Percentiles rank a stretch among this genome's conserved stretches.
Conservation (phyloP, 2,797 vertebrate species). For the Toxotes lorentzi region DNA sequence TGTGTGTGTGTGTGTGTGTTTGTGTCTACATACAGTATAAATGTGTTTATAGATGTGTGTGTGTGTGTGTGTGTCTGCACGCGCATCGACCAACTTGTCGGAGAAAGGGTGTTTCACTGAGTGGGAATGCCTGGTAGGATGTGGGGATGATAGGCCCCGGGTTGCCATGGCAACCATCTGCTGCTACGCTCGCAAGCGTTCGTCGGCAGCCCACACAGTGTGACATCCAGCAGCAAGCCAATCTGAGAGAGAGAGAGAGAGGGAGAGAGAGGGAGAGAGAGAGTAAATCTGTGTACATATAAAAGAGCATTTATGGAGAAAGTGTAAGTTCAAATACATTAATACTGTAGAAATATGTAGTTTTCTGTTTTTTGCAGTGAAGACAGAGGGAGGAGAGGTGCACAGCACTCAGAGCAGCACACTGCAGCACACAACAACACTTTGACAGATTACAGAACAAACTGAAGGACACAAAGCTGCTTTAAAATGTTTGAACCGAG, state of each 20-base stretch:
- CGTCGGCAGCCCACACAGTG: constrained; percentile 86
- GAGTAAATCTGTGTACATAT: constrained; percentile 46
- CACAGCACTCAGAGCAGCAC: constrained; percentile 9
- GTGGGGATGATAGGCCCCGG: constrained; percentile 81
- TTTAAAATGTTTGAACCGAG: constrained; percentile 31
- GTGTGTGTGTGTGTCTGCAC: constrained; percentile 15
- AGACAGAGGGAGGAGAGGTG: constrained; percentile 48
- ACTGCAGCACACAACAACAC: constrained; percentile 19
- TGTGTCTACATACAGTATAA: neutral
- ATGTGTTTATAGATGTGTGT: neutral
- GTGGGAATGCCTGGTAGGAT: constrained; percentile 89
- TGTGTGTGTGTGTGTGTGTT: constrained; percentile 26
- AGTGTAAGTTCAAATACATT: neutral
- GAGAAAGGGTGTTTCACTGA: constrained; percentile 83
- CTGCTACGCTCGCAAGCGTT: constrained; percentile 83
- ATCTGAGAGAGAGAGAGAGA: constrained; percentile 66
- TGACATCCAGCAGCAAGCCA: constrained; percentile 80
- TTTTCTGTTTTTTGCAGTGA: neutral
- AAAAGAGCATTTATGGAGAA: neutral
- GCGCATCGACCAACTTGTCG: constrained; percentile 55
- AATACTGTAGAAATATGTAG: neutral
- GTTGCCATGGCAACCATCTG: constrained; percentile 88
- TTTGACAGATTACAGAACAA: constrained; percentile 31
- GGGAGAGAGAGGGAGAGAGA: constrained; percentile 45
- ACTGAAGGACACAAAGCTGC: constrained; percentile 54